Evolutionary conservation across 2,888 invertebrate genomes (phyloP), one percentile per base, ranked within the genome.

Genomic region (Dicyrtomina minuta): DNA sequence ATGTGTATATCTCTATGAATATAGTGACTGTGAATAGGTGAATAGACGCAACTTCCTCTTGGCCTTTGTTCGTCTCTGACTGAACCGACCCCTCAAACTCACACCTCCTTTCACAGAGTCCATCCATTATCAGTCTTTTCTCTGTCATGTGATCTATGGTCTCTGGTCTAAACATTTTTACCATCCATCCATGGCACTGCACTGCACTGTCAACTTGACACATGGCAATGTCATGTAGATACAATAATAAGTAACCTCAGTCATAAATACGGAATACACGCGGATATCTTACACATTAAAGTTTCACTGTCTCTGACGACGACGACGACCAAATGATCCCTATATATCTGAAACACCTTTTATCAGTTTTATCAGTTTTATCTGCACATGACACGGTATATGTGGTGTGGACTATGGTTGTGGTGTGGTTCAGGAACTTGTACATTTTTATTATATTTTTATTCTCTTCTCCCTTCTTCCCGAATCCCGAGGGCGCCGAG

Each of bases 61-160:
- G 65, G 55, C 26, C 65, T 55, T 56, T 65, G 43, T 65, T 56
- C 43, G 13, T 43, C 17, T 55, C 8, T 24, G 51, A 65, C 24
- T 17, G 43, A 65, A 65, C 62, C 26, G 49, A 62, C 49, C 65
- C 55, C 55, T 56, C 55, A 17, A 65, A 55, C 65, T 65, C 65
- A 65, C 65, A 65, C 65, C 65, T 65, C 55, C 26, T 49, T 41
- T 55, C 65, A 43, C 41, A 41, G 41, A 55, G 65, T 55, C 62
- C 65, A 55, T 65, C 65, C 65, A 65, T 65, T 65, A 65, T 53
- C 53, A 65, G 22, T 65, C 26, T 64, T 51, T 64, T 64, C 39
- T 64, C 51, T 64, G 64, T 64, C 49, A 64, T 64, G 17, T 51
- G 51, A 64, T 64, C 64, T 49, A 33, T 60, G 44, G 22, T 58